Conservation (phyloP, 2,888 invertebrate species). For the Julus scandinavius region DNA sequence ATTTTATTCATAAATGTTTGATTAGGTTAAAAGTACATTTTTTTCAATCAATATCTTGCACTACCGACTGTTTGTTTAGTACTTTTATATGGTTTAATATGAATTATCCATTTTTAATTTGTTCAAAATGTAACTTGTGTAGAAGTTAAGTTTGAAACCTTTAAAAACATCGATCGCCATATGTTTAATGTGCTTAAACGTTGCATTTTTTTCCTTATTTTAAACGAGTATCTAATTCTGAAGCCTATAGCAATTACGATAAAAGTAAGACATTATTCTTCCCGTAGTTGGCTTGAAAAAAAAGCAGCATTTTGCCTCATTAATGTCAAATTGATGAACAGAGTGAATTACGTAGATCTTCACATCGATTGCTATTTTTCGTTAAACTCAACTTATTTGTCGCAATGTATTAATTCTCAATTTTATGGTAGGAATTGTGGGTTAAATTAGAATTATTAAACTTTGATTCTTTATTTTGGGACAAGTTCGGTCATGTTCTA, state of each 20-base stretch:
- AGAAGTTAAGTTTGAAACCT: background rate
- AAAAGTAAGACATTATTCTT: background rate
- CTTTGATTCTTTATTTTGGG: background rate
- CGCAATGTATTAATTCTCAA: background rate
- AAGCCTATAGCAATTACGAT: background rate
- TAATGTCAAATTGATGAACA: slow-evolving; percentile 9
- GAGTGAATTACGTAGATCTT: background rate
- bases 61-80: no score
- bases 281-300: background rate
- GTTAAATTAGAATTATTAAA: background rate
- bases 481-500: background rate
- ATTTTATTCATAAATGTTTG: no score
- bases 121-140: background rate
- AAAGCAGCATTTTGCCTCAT: background rate
- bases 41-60: no score
- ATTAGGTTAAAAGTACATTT: no score
- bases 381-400: background rate
- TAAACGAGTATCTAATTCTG: slow-evolving; percentile 1
- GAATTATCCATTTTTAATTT: background rate
- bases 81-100: no score
- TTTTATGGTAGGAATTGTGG: background rate
- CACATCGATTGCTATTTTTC: slow-evolving; percentile 3
- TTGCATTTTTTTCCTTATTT: background rate
- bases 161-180: background rate
- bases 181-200: background rate